phyloP scores from a whole-genome alignment of 2,797 vertebrate genomes.

The Buphagus erythrorhynchus region DNA sequence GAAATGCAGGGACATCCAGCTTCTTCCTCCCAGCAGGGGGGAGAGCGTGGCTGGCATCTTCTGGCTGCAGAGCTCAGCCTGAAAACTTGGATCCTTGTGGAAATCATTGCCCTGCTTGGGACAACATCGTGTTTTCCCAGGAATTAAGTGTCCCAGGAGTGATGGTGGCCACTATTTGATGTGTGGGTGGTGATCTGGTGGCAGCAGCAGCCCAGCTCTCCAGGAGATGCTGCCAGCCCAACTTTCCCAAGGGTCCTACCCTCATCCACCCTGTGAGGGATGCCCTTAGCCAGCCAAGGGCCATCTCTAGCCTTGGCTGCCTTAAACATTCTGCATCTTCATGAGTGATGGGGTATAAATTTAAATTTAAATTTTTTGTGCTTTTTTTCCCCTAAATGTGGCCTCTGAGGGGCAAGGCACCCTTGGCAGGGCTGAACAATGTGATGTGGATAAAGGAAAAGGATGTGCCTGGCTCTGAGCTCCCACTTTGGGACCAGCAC shows the following conservation, averaged over 20 bases:
- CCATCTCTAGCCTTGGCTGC: neutral
- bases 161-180: neutral
- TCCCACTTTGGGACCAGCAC: rapidly evolving
- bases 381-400: neutral
- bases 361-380: neutral
- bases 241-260: neutral
- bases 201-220: neutral
- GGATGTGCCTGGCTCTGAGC: neutral
- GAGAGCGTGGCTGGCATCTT: rapidly evolving
- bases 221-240: neutral
- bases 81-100: rapidly evolving
- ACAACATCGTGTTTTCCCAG: rapidly evolving
- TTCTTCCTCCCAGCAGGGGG: neutral
- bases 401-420: neutral
- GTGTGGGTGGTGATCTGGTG: neutral
- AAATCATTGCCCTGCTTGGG: neutral
- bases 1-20: neutral
- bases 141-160: neutral
- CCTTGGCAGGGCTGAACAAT: neutral
- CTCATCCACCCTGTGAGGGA: rapidly evolving
- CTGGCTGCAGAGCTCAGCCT: neutral
- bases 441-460: neutral
- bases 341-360: no score
- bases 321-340: neutral
- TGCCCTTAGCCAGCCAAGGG: neutral